Evolutionary conservation across 2,888 invertebrate genomes (phyloP).

Genomic region (Drosophila ezoana): DNA sequence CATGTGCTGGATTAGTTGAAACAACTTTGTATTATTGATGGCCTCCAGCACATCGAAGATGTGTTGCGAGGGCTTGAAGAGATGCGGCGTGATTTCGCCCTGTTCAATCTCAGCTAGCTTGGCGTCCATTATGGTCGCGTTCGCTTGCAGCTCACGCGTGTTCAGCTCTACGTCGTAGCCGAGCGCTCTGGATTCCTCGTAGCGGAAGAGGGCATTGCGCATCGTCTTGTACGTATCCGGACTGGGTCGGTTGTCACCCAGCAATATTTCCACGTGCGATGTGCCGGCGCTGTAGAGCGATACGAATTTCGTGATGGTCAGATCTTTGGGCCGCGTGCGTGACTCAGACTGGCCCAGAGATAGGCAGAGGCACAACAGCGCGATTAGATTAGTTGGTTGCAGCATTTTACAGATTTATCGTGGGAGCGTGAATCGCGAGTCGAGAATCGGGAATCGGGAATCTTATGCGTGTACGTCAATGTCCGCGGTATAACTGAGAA

Average conservation of each 20-base stretch:
- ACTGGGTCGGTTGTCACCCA: constrained; percentile 54
- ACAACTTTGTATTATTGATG: constrained; percentile 88
- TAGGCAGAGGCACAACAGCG: constrained; percentile 30
- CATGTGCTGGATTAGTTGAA: constrained; percentile 85
- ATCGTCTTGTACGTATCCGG: constrained; percentile 79
- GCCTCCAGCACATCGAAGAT: constrained; percentile 87
- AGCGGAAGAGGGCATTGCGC: constrained; percentile 85
- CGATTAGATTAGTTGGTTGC: constrained; percentile 3
- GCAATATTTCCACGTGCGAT: constrained; percentile 56
- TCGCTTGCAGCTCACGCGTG: constrained; percentile 86
- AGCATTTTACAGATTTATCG: constrained; percentile 5
- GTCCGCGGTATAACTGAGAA: constrained; percentile 57
- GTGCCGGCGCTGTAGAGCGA: constrained; percentile 40
- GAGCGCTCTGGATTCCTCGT: constrained; percentile 85
- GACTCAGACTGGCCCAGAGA: constrained; percentile 47
- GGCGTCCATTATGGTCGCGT: constrained; percentile 87
- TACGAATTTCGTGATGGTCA: constrained; percentile 45
- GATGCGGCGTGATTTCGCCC: constrained; percentile 86
- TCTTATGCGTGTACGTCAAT: constrained; percentile 32
- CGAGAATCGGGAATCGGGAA: too few relatives aligned
- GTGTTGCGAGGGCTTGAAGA: constrained; percentile 88
- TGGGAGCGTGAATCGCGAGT: too few relatives aligned
- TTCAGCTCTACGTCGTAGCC: constrained; percentile 86
- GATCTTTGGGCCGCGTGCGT: constrained; percentile 43
- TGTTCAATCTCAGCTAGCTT: constrained; percentile 87